Conservation (phyloP, 2,888 invertebrate species). For the Frankliniella fusca region DNA sequence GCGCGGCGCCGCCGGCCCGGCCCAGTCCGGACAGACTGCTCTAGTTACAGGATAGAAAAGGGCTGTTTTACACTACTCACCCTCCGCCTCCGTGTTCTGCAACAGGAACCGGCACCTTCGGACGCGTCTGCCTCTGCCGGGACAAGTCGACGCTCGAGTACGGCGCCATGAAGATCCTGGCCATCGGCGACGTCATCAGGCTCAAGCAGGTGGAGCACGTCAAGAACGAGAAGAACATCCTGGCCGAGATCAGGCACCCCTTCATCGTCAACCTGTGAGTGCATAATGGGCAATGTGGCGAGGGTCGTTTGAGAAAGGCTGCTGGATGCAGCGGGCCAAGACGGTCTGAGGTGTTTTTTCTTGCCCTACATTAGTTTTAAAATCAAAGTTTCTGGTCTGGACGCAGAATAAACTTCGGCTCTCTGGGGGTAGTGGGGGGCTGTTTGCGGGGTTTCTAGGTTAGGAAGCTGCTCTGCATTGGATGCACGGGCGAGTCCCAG, state of each 20-base stretch:
- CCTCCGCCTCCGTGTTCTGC: neutral
- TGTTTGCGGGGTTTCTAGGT: too few species aligned
- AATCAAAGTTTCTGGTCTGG: too few species aligned
- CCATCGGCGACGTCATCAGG: slow-evolving; percentile 88
- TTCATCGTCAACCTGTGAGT: slow-evolving; percentile 93
- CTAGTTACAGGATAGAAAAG: too few species aligned
- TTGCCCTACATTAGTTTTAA: too few species aligned
- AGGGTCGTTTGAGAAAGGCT: neutral
- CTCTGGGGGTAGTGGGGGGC: too few species aligned
- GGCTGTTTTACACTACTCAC: neutral
- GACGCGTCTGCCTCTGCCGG: slow-evolving; percentile 84
- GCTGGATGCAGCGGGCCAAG: too few species aligned
- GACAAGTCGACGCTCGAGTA: slow-evolving; percentile 76
- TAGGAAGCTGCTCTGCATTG: too few species aligned
- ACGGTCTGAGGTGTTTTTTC: too few species aligned
- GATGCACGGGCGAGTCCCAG: too few species aligned
- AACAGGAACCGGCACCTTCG: slow-evolving; percentile 92
- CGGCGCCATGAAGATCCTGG: slow-evolving; percentile 90
- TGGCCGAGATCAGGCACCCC: slow-evolving; percentile 87
- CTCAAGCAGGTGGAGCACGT: slow-evolving; percentile 96
- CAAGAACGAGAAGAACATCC: slow-evolving; percentile 91
- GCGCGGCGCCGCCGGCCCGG: too few species aligned
- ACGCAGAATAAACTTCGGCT: too few species aligned
- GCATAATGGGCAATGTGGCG: slow-evolving; percentile 42
- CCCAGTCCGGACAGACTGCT: too few species aligned